Percentiles rank a stretch among this genome's conserved stretches.
phyloP scores from a whole-genome alignment of 2,888 invertebrate genomes.

The Patella ulyssiponensis region DNA sequence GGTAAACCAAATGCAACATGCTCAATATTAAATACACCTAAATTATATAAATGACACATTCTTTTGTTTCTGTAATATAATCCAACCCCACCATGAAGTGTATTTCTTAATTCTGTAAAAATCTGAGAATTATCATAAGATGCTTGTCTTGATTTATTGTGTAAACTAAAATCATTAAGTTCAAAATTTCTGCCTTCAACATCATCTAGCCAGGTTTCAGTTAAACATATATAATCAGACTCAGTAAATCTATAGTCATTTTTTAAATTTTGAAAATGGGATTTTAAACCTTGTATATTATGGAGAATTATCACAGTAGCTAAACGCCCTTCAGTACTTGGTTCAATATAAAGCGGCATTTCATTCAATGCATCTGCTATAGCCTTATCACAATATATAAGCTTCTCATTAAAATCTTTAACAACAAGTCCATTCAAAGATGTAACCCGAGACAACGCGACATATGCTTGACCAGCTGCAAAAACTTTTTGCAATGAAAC shows the following conservation, averaged over 20 bases:
- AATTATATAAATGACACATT: slow-evolving; percentile 1
- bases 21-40: slow-evolving; percentile 14
- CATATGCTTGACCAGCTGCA: neutral
- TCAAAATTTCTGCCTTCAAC: neutral
- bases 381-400: neutral
- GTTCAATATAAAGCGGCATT: neutral
- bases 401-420: neutral
- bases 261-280: neutral
- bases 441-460: neutral
- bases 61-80: neutral
- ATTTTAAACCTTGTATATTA: neutral
- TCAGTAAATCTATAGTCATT: neutral
- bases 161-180: slow-evolving; percentile 19
- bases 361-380: neutral
- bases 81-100: slow-evolving; percentile 27
- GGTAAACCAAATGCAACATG: slow-evolving; percentile 19
- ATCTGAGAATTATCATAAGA: slow-evolving; percentile 12
- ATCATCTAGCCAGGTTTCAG: slow-evolving; percentile 30
- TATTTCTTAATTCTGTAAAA: neutral
- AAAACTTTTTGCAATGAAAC: slow-evolving; percentile 4
- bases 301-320: neutral
- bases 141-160: slow-evolving; percentile 17
- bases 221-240: neutral
- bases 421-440: neutral
- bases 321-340: neutral